phyloP scores from a whole-genome alignment of 2,113 vertebrate species.

The Turdus rufiventris region DNA sequence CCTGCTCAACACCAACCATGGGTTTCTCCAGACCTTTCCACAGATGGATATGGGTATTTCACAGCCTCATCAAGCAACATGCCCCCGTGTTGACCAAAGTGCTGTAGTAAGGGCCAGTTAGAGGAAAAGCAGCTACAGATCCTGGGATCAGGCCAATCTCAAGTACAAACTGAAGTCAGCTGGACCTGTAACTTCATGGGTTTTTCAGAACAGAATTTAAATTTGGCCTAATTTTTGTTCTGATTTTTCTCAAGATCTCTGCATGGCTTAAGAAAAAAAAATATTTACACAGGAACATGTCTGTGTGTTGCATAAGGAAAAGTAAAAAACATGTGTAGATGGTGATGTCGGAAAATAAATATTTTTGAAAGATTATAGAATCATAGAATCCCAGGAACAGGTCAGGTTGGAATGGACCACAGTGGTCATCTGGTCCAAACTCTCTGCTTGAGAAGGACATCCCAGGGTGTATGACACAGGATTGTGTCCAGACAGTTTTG shows the following conservation, averaged over 20 bases:
- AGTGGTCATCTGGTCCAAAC: neutral
- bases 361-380: neutral
- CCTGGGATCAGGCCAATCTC: neutral
- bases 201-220: neutral
- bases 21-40: neutral
- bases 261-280: neutral
- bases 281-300: neutral
- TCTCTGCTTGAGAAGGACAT: neutral
- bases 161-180: neutral
- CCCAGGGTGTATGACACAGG: neutral
- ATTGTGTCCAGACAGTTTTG: neutral
- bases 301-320: neutral
- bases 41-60: neutral
- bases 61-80: neutral
- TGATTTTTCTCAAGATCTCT: neutral
- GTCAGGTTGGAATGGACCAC: neutral
- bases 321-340: neutral
- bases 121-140: neutral
- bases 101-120: neutral
- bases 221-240: neutral
- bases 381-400: neutral
- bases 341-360: accelerated
- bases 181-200: neutral
- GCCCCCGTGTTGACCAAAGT: neutral
- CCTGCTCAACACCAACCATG: neutral